phyloP scores from a whole-genome alignment of 1,140 invertebrate genomes.

The Ganaspis sp. region DNA sequence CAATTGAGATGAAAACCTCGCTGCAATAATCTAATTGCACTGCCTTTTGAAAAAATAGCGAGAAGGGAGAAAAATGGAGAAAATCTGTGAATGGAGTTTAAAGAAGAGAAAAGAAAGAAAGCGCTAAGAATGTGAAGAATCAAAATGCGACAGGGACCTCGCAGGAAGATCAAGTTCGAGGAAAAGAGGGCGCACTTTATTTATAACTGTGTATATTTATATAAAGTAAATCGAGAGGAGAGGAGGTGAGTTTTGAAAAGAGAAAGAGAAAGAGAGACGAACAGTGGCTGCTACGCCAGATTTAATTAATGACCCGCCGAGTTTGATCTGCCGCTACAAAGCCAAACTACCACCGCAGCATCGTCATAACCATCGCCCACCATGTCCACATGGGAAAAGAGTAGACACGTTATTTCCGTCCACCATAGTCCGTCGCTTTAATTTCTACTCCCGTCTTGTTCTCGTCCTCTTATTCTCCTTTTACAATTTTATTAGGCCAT shows the following conservation, averaged over 20 bases:
- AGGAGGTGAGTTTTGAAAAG: conserved; percentile 11
- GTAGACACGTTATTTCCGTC: conserved; percentile 46
- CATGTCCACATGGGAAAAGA: conserved; percentile 18
- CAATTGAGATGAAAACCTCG: too few relatives aligned
- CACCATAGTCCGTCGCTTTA: conserved; percentile 22
- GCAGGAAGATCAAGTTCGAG: conserved; percentile 25
- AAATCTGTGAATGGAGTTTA: not conserved
- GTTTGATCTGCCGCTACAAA: conserved; percentile 72
- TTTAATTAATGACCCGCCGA: conserved; percentile 73
- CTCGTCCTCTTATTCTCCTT: conserved; percentile 38
- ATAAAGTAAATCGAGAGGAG: conserved; percentile 19
- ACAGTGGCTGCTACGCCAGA: conserved; percentile 59
- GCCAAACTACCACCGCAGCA: conserved; percentile 45
- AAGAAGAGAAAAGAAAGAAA: not conserved
- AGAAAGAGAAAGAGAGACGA: not conserved
- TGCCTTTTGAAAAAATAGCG: too few relatives aligned
- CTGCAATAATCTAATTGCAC: too few relatives aligned
- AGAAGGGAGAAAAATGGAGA: not conserved
- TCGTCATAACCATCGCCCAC: conserved; percentile 28
- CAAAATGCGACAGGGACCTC: not conserved
- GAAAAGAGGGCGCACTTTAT: conserved; percentile 30
- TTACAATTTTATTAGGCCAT: conserved; percentile 32
- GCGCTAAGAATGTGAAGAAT: not conserved
- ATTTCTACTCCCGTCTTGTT: conserved; percentile 34
- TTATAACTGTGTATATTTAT: conserved; percentile 31